Conservation (phyloP, 2,888 invertebrate species). For the Sabatieria punctata region DNA sequence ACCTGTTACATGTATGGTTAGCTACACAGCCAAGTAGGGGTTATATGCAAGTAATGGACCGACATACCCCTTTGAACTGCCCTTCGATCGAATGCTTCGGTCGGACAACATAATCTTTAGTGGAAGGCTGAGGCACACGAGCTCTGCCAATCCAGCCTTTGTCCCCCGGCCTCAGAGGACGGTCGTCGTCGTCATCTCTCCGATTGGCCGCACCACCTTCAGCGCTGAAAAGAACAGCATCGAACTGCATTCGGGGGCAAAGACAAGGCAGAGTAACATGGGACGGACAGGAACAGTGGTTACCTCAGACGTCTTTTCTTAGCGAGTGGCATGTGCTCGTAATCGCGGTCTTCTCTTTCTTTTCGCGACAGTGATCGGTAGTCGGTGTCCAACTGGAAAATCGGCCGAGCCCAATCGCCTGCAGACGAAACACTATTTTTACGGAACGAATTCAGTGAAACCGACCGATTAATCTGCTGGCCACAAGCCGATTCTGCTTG, state of each 20-base stretch:
- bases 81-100: constrained; percentile 65
- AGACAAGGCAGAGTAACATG: no score
- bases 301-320: constrained; percentile 11
- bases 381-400: constrained; percentile 77
- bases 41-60: no score
- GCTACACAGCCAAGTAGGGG: no score
- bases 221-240: no score
- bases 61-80: no score
- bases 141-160: constrained; percentile 73
- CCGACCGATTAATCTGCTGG: constrained; percentile 68
- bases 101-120: constrained; percentile 84
- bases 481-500: constrained; percentile 70
- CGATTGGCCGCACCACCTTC: no score
- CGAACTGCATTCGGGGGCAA: no score
- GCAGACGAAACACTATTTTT: constrained; percentile 12
- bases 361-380: constrained; percentile 73
- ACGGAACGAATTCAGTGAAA: constrained; percentile 8
- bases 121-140: constrained; percentile 79
- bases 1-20: no score
- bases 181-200: constrained; percentile 26
- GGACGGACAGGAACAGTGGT: no score
- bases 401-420: constrained; percentile 85
- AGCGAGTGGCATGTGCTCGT: constrained; percentile 56
- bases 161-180: constrained; percentile 70
- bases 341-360: constrained; percentile 77